Conservation (phyloP, 2,113 vertebrate species). For the Engraulis encrasicolus region DNA sequence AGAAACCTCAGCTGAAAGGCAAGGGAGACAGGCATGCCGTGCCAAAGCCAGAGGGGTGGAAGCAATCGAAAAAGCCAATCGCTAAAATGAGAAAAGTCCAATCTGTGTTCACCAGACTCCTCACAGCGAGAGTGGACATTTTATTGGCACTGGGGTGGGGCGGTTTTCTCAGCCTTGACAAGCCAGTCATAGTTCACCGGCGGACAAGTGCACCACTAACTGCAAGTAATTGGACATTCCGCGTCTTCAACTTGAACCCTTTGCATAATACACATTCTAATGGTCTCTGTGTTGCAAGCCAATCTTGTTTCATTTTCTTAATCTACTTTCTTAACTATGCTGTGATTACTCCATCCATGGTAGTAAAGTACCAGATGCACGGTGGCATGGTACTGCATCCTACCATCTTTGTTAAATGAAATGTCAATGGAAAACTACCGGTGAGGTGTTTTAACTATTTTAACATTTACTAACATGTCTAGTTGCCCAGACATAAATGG, state of each 20-base stretch:
- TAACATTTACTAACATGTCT: not conserved
- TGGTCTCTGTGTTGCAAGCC: not conserved
- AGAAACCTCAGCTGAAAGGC: constrained; percentile 27
- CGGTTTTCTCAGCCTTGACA: constrained; percentile 60
- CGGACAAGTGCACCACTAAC: constrained; percentile 35
- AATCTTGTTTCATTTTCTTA: not conserved
- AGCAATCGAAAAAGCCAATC: constrained; percentile 20
- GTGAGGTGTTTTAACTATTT: not conserved
- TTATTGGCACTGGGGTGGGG: constrained; percentile 68
- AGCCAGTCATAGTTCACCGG: constrained; percentile 65
- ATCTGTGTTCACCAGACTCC: constrained; percentile 65
- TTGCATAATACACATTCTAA: not conserved
- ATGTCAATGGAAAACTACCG: not conserved
- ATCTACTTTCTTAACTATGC: not conserved
- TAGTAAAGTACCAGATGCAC: not conserved
- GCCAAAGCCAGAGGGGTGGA: constrained; percentile 20
- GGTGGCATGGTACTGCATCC: not conserved
- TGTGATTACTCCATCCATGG: not conserved
- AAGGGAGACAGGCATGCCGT: not conserved
- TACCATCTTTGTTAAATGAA: not conserved
- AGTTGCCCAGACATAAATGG: not conserved
- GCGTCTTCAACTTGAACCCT: not conserved
- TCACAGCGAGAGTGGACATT: constrained; percentile 68
- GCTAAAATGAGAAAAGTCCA: constrained; percentile 53
- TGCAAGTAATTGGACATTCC: constrained; percentile 41